Conservation (phyloP, 2,797 vertebrate genomes). For the Aplochiton taeniatus region DNA sequence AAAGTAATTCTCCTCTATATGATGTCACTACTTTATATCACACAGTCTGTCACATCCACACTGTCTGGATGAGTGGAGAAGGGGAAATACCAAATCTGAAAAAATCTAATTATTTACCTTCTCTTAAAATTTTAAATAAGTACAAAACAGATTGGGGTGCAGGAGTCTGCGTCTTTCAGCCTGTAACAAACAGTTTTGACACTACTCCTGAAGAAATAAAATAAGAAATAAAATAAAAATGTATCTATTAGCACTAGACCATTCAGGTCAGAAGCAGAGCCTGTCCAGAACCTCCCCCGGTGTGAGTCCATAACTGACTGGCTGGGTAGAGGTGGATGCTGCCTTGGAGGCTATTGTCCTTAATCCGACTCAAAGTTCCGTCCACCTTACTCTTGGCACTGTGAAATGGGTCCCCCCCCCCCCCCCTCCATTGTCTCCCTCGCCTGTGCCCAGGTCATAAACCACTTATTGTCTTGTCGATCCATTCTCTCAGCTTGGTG, state of each 20-base stretch:
- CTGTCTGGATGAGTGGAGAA: background rate
- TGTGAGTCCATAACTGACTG: constrained; percentile 1
- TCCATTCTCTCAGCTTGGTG: constrained; percentile 76
- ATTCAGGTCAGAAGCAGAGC: background rate
- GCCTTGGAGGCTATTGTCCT: constrained; percentile 26
- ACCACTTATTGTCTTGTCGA: constrained; percentile 51
- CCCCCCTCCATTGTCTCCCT: constrained; percentile 1
- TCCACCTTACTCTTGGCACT: constrained; percentile 24
- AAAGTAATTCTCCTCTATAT: background rate
- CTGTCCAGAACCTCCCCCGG: background rate
- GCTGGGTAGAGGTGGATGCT: constrained; percentile 8
- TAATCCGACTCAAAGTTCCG: constrained; percentile 43
- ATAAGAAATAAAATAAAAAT: background rate
- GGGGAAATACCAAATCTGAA: background rate
- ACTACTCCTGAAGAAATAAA: constrained; percentile 2
- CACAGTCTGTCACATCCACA: background rate
- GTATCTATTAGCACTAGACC: background rate
- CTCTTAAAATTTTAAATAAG: background rate
- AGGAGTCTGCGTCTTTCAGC: constrained; percentile 3
- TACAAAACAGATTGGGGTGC: constrained; percentile 16
- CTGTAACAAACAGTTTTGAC: constrained; percentile 3
- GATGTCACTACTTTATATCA: background rate
- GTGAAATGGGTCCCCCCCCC: constrained; percentile 13
- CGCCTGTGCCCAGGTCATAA: constrained; percentile 48
- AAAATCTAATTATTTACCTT: constrained; percentile 17